phyloP scores from a whole-genome alignment of 2,888 invertebrate genomes.

The Andrena camellia region DNA sequence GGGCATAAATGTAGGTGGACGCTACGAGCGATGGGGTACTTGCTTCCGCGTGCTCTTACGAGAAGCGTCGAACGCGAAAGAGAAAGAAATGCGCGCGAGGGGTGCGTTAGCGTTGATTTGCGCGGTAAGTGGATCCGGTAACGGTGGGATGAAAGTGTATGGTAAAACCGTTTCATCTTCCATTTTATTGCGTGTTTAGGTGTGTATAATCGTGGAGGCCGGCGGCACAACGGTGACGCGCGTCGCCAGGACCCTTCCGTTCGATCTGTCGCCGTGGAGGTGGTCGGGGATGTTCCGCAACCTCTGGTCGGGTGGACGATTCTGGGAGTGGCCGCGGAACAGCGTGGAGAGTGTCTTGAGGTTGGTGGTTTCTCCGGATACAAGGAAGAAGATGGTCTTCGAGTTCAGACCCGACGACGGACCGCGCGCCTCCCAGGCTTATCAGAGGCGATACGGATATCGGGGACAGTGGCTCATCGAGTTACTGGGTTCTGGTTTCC shows the following conservation, averaged over 20 bases:
- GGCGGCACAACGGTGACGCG: constrained; percentile 35
- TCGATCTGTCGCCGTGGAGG: constrained; percentile 35
- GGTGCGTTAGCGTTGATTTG: constrained; percentile 30
- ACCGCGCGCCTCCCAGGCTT: constrained; percentile 61
- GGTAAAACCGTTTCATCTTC: not conserved
- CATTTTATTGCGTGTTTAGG: constrained; percentile 36
- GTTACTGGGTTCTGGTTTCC: constrained; percentile 71
- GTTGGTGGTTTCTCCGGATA: constrained; percentile 36
- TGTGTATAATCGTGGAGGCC: constrained; percentile 15
- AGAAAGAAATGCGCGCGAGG: constrained; percentile 34
- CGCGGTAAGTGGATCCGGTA: constrained; percentile 54
- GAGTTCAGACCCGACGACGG: constrained; percentile 72
- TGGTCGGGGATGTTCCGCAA: constrained; percentile 37
- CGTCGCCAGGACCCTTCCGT: constrained; percentile 54
- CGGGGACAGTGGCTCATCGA: constrained; percentile 76
- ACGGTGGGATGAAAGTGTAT: not conserved
- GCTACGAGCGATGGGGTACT: constrained; percentile 26
- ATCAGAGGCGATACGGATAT: constrained; percentile 74
- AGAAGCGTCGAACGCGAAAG: constrained; percentile 4
- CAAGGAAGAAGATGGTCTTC: constrained; percentile 45
- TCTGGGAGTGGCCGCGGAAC: constrained; percentile 48
- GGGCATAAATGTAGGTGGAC: constrained; percentile 59
- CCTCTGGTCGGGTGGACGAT: constrained; percentile 31
- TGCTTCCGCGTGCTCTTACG: constrained; percentile 27
- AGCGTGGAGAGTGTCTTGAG: constrained; percentile 33